Conservation (phyloP, 92 coral and sea anemone species). For the Parazoanthus atlanticus region DNA sequence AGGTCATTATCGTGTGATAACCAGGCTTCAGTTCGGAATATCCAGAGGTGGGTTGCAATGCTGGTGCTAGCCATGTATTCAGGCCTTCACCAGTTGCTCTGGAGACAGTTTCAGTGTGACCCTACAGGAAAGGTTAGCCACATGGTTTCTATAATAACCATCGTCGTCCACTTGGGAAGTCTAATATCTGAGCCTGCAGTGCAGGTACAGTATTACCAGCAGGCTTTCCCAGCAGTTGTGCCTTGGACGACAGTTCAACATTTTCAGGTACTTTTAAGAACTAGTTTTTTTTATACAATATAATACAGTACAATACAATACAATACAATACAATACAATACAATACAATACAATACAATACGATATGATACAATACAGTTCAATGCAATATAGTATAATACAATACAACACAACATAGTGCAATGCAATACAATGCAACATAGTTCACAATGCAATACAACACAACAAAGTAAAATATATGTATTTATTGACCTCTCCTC, state of each 20-base stretch:
- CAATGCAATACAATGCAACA: no score
- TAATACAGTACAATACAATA: not conserved
- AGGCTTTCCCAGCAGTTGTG: constrained; percentile 66
- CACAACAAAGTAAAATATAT: no score
- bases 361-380: not conserved
- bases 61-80: constrained; percentile 64
- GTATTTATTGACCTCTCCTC: no score
- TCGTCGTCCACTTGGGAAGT: constrained; percentile 68
- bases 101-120: constrained; percentile 71
- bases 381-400: no score
- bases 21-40: constrained; percentile 82
- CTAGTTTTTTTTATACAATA: constrained; percentile 24
- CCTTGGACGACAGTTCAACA: constrained; percentile 84
- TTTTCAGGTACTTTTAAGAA: constrained; percentile 38
- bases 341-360: not conserved
- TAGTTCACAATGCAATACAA: no score
- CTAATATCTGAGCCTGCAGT: constrained; percentile 54
- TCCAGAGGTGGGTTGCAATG: constrained; percentile 80
- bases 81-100: constrained; percentile 60
- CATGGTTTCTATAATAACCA: constrained; percentile 69
- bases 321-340: not conserved
- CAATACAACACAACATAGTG: no score
- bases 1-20: constrained; percentile 63
- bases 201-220: constrained; percentile 67
- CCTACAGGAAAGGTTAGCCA: constrained; percentile 64